A percentile compares a stretch with the other conserved stretches of the same genome.
phyloP scores from a whole-genome alignment of 2,888 invertebrate species.

The Ormyrus rosae region DNA sequence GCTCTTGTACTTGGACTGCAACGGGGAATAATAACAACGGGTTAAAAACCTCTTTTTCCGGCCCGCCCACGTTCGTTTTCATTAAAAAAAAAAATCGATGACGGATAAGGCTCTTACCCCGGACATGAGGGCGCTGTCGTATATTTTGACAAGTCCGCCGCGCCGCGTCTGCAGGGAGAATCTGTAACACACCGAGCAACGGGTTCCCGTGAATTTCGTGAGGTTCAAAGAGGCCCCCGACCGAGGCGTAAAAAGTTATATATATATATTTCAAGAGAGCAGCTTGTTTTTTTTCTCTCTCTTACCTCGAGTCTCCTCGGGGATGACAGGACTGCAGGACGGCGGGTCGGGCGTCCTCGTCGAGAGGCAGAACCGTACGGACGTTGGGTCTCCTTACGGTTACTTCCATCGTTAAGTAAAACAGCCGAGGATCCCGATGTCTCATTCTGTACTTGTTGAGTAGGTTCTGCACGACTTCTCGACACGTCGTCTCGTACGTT shows the following conservation, averaged over 20 bases:
- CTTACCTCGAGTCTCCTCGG: slow-evolving; percentile 90
- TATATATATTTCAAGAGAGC: background rate
- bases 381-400: slow-evolving; percentile 90
- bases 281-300: background rate
- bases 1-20: slow-evolving; percentile 92
- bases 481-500: slow-evolving; percentile 91
- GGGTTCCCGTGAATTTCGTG: slow-evolving; percentile 1
- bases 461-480: slow-evolving; percentile 89
- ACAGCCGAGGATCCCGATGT: slow-evolving; percentile 93
- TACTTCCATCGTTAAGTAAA: slow-evolving; percentile 96
- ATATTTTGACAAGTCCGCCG: slow-evolving; percentile 94
- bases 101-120: slow-evolving; percentile 76
- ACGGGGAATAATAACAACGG: slow-evolving; percentile 56
- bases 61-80: background rate
- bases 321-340: slow-evolving; percentile 96
- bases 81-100: background rate
- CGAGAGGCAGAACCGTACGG: slow-evolving; percentile 87
- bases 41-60: background rate
- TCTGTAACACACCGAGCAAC: slow-evolving; percentile 76
- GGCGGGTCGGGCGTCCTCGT: slow-evolving; percentile 92
- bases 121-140: slow-evolving; percentile 93
- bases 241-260: background rate
- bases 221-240: background rate
- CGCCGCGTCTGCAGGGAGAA: slow-evolving; percentile 92
- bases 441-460: slow-evolving; percentile 93